A percentile compares a stretch with the other conserved stretches of the same genome.
Evolutionary conservation across 2,888 invertebrate species (phyloP).

Genomic region (Pelosia muscerda): DNA sequence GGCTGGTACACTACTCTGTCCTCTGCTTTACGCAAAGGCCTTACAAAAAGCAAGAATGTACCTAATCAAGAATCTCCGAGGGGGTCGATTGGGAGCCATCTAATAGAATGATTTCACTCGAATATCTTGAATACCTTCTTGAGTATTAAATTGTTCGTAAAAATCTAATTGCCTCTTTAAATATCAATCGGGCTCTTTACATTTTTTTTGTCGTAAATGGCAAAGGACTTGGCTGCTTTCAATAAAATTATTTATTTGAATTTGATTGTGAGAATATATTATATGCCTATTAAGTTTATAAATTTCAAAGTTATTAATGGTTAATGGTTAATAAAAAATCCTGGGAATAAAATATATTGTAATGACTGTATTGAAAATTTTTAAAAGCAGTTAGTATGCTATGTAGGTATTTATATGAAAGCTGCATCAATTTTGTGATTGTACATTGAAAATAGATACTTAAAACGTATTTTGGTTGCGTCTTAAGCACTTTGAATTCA

Average conservation of each 20-base stretch:
- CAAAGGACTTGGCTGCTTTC: neutral
- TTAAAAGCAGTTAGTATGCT: too few species aligned
- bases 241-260: neutral
- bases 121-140: conserved; percentile 10
- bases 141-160: conserved; percentile 13
- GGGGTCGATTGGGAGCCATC: conserved; percentile 5
- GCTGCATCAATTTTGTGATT: too few species aligned
- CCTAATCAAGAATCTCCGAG: conserved; percentile 5
- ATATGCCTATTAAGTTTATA: neutral
- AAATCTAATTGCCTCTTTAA: conserved; percentile 10
- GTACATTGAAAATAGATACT: too few species aligned
- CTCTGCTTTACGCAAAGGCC: neutral
- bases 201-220: neutral
- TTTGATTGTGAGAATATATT: neutral
- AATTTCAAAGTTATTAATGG: too few species aligned
- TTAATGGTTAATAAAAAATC: too few species aligned
- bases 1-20: neutral
- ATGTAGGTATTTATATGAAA: too few species aligned
- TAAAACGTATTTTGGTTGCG: too few species aligned
- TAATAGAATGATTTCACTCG: conserved; percentile 9
- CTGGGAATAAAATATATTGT: too few species aligned
- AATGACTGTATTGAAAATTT: too few species aligned
- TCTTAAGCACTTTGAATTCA: too few species aligned
- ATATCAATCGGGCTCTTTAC: neutral
- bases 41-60: conserved; percentile 17